phyloP scores from a whole-genome alignment of 2,113 vertebrate genomes.

The Ellobius talpinus region DNA sequence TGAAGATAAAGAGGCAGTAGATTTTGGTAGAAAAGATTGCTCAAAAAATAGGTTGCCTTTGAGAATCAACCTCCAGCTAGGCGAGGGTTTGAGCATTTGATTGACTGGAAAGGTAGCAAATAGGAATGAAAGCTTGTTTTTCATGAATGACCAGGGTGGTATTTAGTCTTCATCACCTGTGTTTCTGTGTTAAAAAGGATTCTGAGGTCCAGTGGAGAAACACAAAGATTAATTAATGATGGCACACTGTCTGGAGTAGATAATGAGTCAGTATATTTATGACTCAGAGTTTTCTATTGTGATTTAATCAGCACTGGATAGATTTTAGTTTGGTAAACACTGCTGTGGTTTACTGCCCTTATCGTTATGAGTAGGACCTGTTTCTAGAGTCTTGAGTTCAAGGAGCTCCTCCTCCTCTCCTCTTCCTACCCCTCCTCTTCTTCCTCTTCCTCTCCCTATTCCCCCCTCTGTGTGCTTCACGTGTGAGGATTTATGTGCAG shows the following conservation, averaged over 20 bases:
- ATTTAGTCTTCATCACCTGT: background rate
- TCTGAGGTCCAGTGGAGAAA: background rate
- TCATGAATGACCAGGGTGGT: background rate
- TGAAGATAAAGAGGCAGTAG: background rate
- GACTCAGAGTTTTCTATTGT: slow-evolving; percentile 18
- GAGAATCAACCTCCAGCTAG: background rate
- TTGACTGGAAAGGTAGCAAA: background rate
- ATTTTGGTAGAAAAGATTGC: background rate
- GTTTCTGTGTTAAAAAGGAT: slow-evolving; percentile 1
- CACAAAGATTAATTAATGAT: background rate
- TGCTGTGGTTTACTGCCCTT: slow-evolving; percentile 14
- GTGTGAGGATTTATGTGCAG: background rate
- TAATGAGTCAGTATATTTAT: background rate
- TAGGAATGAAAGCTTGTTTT: background rate
- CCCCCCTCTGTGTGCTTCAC: too few relatives aligned
- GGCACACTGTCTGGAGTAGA: background rate
- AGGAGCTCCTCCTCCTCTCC: background rate
- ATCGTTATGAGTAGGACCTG: background rate
- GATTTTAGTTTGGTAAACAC: background rate
- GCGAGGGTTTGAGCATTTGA: background rate
- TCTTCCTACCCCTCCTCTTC: background rate
- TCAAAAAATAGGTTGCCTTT: background rate
- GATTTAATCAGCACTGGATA: slow-evolving; percentile 6
- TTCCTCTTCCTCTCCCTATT: too few relatives aligned
- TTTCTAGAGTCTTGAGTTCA: slow-evolving; percentile 39